phyloP scores from a whole-genome alignment of 2,113 vertebrate genomes.

The Xiphophorus hellerii region DNA sequence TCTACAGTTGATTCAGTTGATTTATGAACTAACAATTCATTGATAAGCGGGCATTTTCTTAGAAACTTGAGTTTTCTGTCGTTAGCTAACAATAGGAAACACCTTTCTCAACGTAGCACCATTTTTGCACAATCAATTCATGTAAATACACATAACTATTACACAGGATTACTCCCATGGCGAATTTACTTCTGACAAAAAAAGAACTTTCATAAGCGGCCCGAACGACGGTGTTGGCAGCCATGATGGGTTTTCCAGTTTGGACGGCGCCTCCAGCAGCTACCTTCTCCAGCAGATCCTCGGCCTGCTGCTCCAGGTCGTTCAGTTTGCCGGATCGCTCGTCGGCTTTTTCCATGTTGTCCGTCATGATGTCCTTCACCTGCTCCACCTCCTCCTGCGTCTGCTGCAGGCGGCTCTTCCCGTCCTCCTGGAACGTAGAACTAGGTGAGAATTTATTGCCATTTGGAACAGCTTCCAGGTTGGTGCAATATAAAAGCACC shows the following conservation, averaged over 20 bases:
- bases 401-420: constrained; percentile 72
- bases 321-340: constrained; percentile 73
- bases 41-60: no score
- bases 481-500: no score
- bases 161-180: constrained; percentile 38
- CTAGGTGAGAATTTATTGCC: not conserved
- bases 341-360: constrained; percentile 76
- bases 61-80: no score
- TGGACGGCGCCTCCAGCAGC: not conserved
- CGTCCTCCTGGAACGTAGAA: constrained; percentile 68
- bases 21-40: no score
- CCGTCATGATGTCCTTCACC: constrained; percentile 80
- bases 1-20: no score
- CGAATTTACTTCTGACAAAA: constrained; percentile 11
- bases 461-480: not conserved
- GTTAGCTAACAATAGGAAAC: constrained; percentile 78
- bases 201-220: constrained; percentile 8
- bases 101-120: constrained; percentile 79
- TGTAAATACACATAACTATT: constrained; percentile 75
- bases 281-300: constrained; percentile 70
- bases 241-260: not conserved
- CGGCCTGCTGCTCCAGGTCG: constrained; percentile 76
- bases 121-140: constrained; percentile 78
- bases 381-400: constrained; percentile 73
- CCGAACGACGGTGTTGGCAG: not conserved